Percentiles rank a stretch among this genome's conserved stretches.
Evolutionary conservation across 2,797 vertebrate species (phyloP).

Genomic region (Amazona finschi): DNA sequence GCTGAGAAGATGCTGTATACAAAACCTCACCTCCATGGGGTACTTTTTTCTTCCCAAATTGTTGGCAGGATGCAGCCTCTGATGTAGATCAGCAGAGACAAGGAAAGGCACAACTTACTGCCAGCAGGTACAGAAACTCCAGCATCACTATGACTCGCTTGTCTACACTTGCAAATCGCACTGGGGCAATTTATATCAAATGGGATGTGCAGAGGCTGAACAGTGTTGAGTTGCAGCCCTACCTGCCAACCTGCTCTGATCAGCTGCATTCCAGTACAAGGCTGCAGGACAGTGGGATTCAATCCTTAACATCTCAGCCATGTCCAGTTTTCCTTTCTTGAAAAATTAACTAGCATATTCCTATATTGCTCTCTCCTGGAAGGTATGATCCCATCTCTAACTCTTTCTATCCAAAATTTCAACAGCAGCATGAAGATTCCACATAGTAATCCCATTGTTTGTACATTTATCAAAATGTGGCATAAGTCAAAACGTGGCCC

Average conservation of each 20-base stretch:
- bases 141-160: background rate
- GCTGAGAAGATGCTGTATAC: background rate
- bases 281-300: background rate
- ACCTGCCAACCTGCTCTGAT: background rate
- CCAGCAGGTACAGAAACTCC: background rate
- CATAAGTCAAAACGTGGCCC: background rate
- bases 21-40: background rate
- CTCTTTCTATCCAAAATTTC: background rate
- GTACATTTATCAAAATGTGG: background rate
- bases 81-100: background rate
- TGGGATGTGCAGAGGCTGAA: background rate
- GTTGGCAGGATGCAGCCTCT: background rate
- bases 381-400: background rate
- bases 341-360: background rate
- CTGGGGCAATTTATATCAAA: background rate
- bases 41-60: background rate
- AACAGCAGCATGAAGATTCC: background rate
- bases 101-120: background rate
- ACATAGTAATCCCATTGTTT: background rate
- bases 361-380: background rate
- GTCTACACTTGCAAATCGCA: background rate
- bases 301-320: background rate
- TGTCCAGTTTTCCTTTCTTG: background rate
- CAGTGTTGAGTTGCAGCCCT: background rate
- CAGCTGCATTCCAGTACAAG: background rate